Conservation (phyloP, 30 jellyfish, hydroid and myxozoan species). For the Aurelia aurita region DNA sequence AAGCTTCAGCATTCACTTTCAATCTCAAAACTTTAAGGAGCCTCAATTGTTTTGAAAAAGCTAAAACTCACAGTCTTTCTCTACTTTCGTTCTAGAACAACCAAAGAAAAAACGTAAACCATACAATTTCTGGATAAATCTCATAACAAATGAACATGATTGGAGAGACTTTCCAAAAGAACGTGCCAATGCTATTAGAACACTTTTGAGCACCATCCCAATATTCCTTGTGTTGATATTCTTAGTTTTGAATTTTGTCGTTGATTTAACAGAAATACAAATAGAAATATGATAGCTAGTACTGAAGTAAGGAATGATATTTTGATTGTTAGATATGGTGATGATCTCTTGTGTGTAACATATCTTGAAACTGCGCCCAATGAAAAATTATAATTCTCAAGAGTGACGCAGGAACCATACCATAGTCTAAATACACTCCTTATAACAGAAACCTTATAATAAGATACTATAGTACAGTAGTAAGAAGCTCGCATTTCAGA, state of each 20-base stretch:
- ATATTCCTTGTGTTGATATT: not conserved
- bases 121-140: slow-evolving; percentile 75
- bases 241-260: slow-evolving; percentile 16
- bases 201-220: slow-evolving; percentile 37
- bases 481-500: not conserved
- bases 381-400: not conserved
- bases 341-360: not conserved
- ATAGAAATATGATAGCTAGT: not conserved
- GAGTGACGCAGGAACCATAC: not conserved
- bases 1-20: too few relatives aligned
- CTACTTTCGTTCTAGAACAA: slow-evolving; percentile 60
- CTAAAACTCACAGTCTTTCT: not conserved
- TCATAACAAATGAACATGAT: slow-evolving; percentile 63
- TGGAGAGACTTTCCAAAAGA: slow-evolving; percentile 71
- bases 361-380: not conserved
- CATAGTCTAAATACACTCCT: too few relatives aligned
- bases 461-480: not conserved
- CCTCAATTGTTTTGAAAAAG: too few relatives aligned
- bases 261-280: slow-evolving; percentile 5
- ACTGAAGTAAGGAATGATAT: not conserved
- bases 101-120: slow-evolving; percentile 73
- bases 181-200: slow-evolving; percentile 39
- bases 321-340: not conserved
- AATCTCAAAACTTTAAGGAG: too few relatives aligned
- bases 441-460: not conserved